Evolutionary conservation across 2,888 invertebrate genomes (phyloP).

Genomic region (Synergus gifuensis): DNA sequence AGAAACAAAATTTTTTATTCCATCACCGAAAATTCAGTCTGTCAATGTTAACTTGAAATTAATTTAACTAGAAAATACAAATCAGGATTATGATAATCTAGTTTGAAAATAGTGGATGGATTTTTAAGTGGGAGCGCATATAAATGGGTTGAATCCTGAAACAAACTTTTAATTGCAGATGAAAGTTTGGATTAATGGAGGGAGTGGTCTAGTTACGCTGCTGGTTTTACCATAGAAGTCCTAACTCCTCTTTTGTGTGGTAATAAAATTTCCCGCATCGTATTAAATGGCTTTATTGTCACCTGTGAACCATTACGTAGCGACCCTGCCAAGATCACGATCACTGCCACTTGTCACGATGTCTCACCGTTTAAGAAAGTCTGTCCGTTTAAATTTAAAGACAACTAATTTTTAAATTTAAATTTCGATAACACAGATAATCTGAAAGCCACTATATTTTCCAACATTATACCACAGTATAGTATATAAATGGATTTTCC

Average conservation of each 20-base stretch:
- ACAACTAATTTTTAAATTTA: slow-evolving; percentile 36
- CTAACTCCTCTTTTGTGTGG: slow-evolving; percentile 63
- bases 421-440: slow-evolving; percentile 23
- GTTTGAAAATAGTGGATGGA: background rate
- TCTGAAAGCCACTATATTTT: slow-evolving; percentile 17
- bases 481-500: slow-evolving; percentile 24
- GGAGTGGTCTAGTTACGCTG: slow-evolving; percentile 36
- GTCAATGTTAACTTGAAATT: background rate
- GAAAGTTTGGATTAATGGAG: slow-evolving; percentile 20
- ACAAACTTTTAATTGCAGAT: slow-evolving; percentile 22
- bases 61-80: background rate
- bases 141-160: background rate
- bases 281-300: slow-evolving; percentile 58
- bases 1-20: background rate
- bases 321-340: slow-evolving; percentile 65
- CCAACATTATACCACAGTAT: background rate
- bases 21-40: background rate
- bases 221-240: slow-evolving; percentile 40
- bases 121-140: background rate
- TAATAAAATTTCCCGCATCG: slow-evolving; percentile 65
- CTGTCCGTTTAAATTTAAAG: slow-evolving; percentile 14
- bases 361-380: slow-evolving; percentile 43
- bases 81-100: background rate
- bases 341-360: slow-evolving; percentile 47
- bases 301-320: slow-evolving; percentile 77